These are phyloP conservation scores for Anisognathus igniventris DNA, from an alignment of 2,797 vertebrate species.

Conservation along the genomic window DNA sequence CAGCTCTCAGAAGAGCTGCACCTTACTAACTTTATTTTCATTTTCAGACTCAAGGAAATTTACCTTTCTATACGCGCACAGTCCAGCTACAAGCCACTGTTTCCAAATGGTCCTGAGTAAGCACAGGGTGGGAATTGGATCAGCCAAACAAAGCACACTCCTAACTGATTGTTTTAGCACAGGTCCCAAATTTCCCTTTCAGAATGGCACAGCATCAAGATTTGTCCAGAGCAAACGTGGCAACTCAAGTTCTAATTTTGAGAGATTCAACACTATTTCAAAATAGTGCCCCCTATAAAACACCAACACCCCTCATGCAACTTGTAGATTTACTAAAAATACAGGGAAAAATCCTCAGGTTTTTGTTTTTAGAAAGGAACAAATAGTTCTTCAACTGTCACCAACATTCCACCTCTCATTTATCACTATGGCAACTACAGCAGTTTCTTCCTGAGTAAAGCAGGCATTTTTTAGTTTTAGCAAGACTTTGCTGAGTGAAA, in stretches of 20 bases:
- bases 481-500: neutral
- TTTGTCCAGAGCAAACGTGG: rapidly evolving
- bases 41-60: neutral
- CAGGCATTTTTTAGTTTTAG: neutral
- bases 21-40: neutral
- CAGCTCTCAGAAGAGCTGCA: neutral
- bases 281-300: neutral
- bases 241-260: neutral
- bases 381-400: conserved; percentile 22
- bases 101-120: neutral
- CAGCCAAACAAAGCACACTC: neutral
- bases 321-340: neutral
- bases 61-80: neutral
- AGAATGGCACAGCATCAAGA: neutral
- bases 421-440: conserved; percentile 29
- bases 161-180: neutral
- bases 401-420: conserved; percentile 18
- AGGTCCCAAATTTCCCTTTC: neutral
- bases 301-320: neutral
- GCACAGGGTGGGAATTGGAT: neutral
- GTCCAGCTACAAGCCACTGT: neutral
- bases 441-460: neutral
- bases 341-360: neutral
- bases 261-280: neutral
- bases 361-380: conserved; percentile 40